phyloP scores from a whole-genome alignment of 2,888 invertebrate species.

The Ctenicera cuprea region DNA sequence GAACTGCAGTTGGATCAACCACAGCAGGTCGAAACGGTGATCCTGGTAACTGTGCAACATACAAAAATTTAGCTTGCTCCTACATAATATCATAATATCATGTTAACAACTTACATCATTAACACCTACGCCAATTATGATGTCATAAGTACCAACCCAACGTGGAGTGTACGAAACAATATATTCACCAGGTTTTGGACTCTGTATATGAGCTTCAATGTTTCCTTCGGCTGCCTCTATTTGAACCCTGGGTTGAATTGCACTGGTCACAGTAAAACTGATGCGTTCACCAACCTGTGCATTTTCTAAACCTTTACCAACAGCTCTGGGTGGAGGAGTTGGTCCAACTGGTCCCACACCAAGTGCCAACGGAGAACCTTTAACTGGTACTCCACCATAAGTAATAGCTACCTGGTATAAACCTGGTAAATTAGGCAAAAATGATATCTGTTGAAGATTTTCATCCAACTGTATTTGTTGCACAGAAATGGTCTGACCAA shows the following conservation, averaged over 20 bases:
- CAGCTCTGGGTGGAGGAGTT: slow-evolving; percentile 77
- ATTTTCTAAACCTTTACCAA: slow-evolving; percentile 81
- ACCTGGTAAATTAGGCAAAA: slow-evolving; percentile 90
- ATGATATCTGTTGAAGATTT: slow-evolving; percentile 83
- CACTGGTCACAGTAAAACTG: slow-evolving; percentile 81
- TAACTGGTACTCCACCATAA: slow-evolving; percentile 79
- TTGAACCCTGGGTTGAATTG: slow-evolving; percentile 80
- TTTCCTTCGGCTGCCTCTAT: slow-evolving; percentile 72
- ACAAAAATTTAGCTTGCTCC: no score
- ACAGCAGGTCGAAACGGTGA: slow-evolving; percentile 81
- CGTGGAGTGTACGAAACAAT: slow-evolving; percentile 93
- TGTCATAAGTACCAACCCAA: slow-evolving; percentile 94
- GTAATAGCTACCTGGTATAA: slow-evolving; percentile 80
- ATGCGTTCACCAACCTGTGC: slow-evolving; percentile 84
- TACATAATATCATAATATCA: slow-evolving; percentile 27
- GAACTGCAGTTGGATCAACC: slow-evolving; percentile 82
- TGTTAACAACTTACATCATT: slow-evolving; percentile 67
- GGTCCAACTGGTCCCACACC: slow-evolving; percentile 78
- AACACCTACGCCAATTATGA: slow-evolving; percentile 80
- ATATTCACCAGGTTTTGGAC: slow-evolving; percentile 83
- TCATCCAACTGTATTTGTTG: slow-evolving; percentile 84
- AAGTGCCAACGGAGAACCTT: slow-evolving; percentile 76
- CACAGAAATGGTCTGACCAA: slow-evolving; percentile 88
- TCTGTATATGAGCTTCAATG: slow-evolving; percentile 76
- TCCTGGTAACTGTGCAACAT: slow-evolving; percentile 70